A percentile compares a stretch with the other conserved stretches of the same genome.
These are phyloP conservation scores for Poecilobothrus nobilitatus DNA, from an alignment of 2,888 invertebrate species.

Conservation along the genomic window DNA sequence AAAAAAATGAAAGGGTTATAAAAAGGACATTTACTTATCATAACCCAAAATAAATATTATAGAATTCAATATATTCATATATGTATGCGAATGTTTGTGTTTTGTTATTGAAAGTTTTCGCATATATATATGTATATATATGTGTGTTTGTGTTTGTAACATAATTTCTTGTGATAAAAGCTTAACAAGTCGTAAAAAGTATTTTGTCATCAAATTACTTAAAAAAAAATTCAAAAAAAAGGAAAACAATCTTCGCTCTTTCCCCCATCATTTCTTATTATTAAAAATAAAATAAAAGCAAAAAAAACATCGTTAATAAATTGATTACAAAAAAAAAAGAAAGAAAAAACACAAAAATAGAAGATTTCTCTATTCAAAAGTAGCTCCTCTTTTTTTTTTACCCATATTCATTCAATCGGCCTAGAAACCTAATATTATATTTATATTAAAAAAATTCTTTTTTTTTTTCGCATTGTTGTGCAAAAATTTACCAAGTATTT, in stretches of 20 bases:
- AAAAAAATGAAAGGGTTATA: constrained; percentile 1
- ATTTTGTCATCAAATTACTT: constrained; percentile 6
- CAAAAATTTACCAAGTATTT: no score
- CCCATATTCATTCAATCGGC: no score
- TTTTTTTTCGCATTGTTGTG: no score
- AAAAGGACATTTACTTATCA: constrained; percentile 3
- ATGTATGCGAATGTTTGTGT: no score
- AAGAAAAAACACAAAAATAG: neutral
- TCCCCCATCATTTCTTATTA: neutral
- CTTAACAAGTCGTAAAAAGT: constrained; percentile 6
- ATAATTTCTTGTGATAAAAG: constrained; percentile 3
- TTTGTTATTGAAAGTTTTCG: no score
- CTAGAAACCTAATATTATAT: no score
- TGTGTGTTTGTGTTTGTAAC: neutral
- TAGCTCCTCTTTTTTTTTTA: neutral
- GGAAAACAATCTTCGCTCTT: no score
- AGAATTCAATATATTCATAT: neutral
- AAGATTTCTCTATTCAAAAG: neutral
- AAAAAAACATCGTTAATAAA: neutral
- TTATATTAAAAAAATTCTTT: no score
- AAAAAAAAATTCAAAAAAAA: no score
- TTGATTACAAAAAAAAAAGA: neutral
- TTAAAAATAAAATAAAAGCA: neutral
- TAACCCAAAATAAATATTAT: neutral
- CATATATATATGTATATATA: neutral